These are phyloP conservation scores for Seriola quinqueradiata DNA, from an alignment of 2,113 vertebrate genomes.

Conservation along the genomic window DNA sequence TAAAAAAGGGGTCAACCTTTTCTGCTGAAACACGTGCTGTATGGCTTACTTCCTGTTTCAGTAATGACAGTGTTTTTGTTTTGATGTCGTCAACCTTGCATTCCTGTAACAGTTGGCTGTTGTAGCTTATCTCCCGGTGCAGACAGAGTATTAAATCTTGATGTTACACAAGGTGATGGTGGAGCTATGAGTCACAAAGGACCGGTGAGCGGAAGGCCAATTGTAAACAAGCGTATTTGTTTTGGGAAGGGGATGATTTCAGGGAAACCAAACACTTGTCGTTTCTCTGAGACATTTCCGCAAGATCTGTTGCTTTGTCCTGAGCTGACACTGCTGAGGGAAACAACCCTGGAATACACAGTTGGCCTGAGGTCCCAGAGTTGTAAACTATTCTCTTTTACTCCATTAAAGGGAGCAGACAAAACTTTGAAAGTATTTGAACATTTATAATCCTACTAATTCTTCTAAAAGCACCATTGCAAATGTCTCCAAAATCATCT, in stretches of 20 bases:
- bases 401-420: neutral
- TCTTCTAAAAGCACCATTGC: neutral
- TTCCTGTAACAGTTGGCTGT: conserved; percentile 61
- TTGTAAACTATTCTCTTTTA: conserved; percentile 6
- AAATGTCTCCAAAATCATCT: conserved; percentile 9
- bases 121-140: conserved; percentile 61
- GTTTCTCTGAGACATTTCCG: conserved; percentile 16
- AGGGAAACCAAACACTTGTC: conserved; percentile 37
- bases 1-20: conserved; percentile 9
- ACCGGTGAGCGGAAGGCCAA: conserved; percentile 40
- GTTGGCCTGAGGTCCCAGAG: neutral
- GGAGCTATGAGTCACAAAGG: conserved; percentile 37
- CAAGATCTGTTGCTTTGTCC: conserved; percentile 42
- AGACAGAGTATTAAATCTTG: conserved; percentile 60
- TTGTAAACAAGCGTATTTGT: conserved; percentile 45
- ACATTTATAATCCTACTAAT: neutral
- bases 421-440: neutral
- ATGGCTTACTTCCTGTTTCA: conserved; percentile 70
- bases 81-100: conserved; percentile 11
- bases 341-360: conserved; percentile 17
- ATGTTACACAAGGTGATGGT: conserved; percentile 52
- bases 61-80: conserved; percentile 39
- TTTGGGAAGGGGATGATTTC: conserved; percentile 41
- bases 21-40: conserved; percentile 31
- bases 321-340: conserved; percentile 31